Evolutionary conservation across 2,113 vertebrate species (phyloP).

Genomic region (Anseranas semipalmata): DNA sequence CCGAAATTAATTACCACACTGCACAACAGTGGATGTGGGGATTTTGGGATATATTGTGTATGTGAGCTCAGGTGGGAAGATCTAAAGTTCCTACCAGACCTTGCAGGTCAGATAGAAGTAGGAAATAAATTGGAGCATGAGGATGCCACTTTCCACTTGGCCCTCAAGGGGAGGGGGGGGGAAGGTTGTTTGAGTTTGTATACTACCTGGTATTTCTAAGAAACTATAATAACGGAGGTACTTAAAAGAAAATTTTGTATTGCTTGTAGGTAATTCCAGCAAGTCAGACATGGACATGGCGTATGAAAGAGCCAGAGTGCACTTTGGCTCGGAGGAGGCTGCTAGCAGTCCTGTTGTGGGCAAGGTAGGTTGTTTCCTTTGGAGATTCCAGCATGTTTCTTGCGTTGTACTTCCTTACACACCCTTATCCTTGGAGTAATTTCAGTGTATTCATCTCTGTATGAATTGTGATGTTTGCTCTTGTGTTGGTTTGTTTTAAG

Average conservation of each 20-base stretch:
- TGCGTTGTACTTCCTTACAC: neutral
- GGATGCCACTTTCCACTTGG: neutral
- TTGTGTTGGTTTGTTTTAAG: neutral
- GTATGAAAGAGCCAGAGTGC: slow-evolving; percentile 68
- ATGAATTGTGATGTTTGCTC: fast-evolving
- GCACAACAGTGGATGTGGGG: neutral
- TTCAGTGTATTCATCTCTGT: neutral
- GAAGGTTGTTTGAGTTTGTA: fast-evolving
- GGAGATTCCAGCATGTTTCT: neutral
- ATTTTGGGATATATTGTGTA: fast-evolving
- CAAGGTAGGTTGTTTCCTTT: slow-evolving; percentile 78
- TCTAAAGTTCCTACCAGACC: neutral
- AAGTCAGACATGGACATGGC: slow-evolving; percentile 74
- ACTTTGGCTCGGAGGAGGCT: slow-evolving; percentile 56
- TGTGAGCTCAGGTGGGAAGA: neutral
- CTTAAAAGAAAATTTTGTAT: neutral
- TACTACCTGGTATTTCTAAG: fast-evolving
- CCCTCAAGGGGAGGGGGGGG: no score
- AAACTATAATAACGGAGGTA: neutral
- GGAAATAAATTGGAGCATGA: fast-evolving
- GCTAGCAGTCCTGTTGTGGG: slow-evolving; percentile 47
- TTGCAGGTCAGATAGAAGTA: neutral
- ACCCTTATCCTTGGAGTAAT: fast-evolving
- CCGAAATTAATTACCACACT: neutral
- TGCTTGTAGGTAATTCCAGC: slow-evolving; percentile 12